Evolutionary conservation across 2,113 vertebrate genomes (phyloP), one percentile per base, ranked within the genome.

Genomic region (Casuarius casuarius): DNA sequence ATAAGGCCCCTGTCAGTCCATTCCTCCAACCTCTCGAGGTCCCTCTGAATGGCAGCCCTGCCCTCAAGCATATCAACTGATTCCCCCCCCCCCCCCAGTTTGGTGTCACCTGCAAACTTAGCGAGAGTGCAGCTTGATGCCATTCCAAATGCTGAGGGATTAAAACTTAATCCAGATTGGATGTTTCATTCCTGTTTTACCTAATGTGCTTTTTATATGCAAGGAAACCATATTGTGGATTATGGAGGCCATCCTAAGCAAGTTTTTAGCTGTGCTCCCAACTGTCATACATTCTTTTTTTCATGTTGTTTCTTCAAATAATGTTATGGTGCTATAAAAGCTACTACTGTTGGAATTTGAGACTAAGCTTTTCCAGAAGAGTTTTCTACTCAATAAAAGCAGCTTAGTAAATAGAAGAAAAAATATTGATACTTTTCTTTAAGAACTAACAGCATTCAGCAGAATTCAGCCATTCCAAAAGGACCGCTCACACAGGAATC

Each of bases 51-150:
- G 40, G 48, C 26, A 87, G 9, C 8, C 21, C 21, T 51, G 9
- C 8, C 16, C 19, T 31, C 17, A 59, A 33, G 31, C 10, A 7
- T 33, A 19, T 59, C 56, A 59, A 59, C 29, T 31, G 15, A 10
- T 18, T 2, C 4, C 6, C 10, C 7, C 4, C 6, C 10, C 38
- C 38, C 38, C 4, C 6, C 10, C 7, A 6, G 1, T 73, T 40
- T 65, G 10, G 4, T 65, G 42, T 35, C 18, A 42, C 19, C 35
- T 80, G 12, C 10, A 90, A 82, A 78, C 15, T 77, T 42, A 73
- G 23, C 15, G 10, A 23, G 3, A 23, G 4, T 19, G 2, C 20
- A 66, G 38, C 18, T 58, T 78, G 13, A 59, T 63, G 33, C 54
- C 11, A 54, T 6, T 84, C 9, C 17, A 28, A 49, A 23, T 19